Conservation (phyloP, 2,113 vertebrate species). For the Mionectes macconnelli region DNA sequence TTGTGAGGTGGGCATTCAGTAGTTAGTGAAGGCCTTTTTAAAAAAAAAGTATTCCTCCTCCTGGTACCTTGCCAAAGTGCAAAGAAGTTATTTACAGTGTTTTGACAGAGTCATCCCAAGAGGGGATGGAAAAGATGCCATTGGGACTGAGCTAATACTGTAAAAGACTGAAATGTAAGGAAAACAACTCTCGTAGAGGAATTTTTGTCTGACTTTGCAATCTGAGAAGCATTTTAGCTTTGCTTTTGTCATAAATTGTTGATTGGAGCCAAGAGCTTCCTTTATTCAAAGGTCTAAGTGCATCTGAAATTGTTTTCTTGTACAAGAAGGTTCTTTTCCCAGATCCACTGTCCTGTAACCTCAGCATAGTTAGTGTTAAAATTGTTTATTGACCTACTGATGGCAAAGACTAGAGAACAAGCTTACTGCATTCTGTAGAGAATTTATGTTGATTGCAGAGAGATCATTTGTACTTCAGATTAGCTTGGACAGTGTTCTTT, state of each 20-base stretch:
- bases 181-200: conserved; percentile 31
- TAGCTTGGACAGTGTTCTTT: conserved; percentile 22
- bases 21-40: background rate
- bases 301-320: conserved; percentile 5
- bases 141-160: conserved; percentile 55
- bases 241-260: conserved; percentile 22
- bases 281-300: conserved; percentile 8
- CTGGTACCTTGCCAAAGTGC: conserved; percentile 9
- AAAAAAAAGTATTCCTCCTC: background rate
- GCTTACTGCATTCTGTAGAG: background rate
- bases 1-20: background rate
- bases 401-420: background rate
- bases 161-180: conserved; percentile 19
- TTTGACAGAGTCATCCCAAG: conserved; percentile 54
- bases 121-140: conserved; percentile 38
- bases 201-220: conserved; percentile 26
- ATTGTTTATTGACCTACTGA: background rate
- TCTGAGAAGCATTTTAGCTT: conserved; percentile 18
- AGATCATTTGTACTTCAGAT: background rate
- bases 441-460: background rate
- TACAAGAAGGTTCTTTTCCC: background rate
- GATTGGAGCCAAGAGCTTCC: background rate
- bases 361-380: background rate
- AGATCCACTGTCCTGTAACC: background rate
- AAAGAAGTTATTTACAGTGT: conserved; percentile 54